A percentile compares a stretch with the other conserved stretches of the same genome.
These are phyloP conservation scores for Nephotettix cincticeps DNA, from an alignment of 1,140 invertebrate species.

Conservation along the genomic window DNA sequence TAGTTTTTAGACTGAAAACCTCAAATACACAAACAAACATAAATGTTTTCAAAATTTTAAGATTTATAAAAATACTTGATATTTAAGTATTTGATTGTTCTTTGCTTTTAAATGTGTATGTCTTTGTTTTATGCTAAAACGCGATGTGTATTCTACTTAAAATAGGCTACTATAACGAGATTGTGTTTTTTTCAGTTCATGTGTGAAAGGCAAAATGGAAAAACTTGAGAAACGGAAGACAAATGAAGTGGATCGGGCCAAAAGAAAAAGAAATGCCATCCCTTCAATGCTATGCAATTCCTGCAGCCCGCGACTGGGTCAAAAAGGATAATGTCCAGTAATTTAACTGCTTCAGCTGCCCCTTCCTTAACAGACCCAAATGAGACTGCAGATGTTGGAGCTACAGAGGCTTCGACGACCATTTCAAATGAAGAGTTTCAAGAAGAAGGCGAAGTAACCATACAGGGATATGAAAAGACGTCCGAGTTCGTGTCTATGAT, in stretches of 20 bases:
- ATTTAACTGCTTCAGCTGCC: background rate
- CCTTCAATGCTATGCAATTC: background rate
- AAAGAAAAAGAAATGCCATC: background rate
- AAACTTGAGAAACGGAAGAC: too few relatives aligned
- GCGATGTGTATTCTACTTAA: too few relatives aligned
- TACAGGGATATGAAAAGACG: too few relatives aligned
- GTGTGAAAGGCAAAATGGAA: background rate
- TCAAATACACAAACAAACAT: too few relatives aligned
- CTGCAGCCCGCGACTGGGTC: background rate
- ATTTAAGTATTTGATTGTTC: background rate
- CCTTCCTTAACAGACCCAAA: too few relatives aligned
- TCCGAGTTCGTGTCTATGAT: too few relatives aligned
- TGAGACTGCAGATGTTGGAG: too few relatives aligned
- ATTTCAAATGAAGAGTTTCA: too few relatives aligned
- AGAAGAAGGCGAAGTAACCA: too few relatives aligned
- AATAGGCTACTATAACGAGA: background rate
- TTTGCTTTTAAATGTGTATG: background rate
- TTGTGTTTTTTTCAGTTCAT: background rate
- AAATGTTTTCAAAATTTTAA: background rate
- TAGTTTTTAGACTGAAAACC: background rate
- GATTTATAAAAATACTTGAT: background rate
- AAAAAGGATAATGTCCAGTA: background rate
- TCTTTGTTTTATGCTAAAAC: too few relatives aligned
- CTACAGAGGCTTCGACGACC: too few relatives aligned
- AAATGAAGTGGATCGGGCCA: too few relatives aligned